A percentile compares a stretch with the other conserved stretches of the same genome.
These are phyloP conservation scores for Hydropsyche tenuis DNA, from an alignment of 1,140 invertebrate species.

Conservation along the genomic window DNA sequence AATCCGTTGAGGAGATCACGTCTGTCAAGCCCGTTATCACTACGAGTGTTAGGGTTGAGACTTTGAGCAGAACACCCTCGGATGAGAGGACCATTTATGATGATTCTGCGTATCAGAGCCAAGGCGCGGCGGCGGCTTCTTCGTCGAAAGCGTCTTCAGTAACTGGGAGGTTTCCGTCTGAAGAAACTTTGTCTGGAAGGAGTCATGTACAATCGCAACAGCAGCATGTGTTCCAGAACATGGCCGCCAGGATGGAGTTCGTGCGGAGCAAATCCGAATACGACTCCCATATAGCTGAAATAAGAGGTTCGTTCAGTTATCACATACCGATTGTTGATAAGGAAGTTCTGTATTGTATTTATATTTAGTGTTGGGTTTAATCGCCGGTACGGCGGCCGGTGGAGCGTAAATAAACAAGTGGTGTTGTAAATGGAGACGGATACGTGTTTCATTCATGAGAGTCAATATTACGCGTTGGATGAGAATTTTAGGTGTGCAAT, in stretches of 20 bases:
- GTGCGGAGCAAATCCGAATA: constrained; percentile 78
- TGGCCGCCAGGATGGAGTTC: constrained; percentile 68
- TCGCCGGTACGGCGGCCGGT: background rate
- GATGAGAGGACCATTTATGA: constrained; percentile 61
- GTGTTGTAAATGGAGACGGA: background rate
- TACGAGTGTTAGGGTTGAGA: constrained; percentile 31
- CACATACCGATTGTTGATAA: background rate
- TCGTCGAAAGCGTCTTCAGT: constrained; percentile 61
- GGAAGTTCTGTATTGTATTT: too few species aligned
- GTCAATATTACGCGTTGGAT: background rate
- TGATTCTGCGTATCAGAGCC: constrained; percentile 67
- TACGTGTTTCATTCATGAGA: too few species aligned
- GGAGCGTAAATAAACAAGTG: background rate
- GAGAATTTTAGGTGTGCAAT: too few species aligned
- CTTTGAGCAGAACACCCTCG: constrained; percentile 63
- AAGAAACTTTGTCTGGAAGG: constrained; percentile 55
- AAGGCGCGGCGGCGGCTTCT: constrained; percentile 57
- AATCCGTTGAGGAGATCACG: constrained; percentile 61
- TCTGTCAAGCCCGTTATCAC: constrained; percentile 48
- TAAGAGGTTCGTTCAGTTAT: constrained; percentile 72
- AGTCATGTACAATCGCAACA: constrained; percentile 51
- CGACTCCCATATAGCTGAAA: constrained; percentile 85
- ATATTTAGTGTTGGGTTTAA: too few species aligned
- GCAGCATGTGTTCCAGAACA: constrained; percentile 60
- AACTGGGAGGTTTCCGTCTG: constrained; percentile 57